Base-by-base conservation (phyloP, 2,888 invertebrate genomes). In the Stenchaetothrips biformis region DNA sequence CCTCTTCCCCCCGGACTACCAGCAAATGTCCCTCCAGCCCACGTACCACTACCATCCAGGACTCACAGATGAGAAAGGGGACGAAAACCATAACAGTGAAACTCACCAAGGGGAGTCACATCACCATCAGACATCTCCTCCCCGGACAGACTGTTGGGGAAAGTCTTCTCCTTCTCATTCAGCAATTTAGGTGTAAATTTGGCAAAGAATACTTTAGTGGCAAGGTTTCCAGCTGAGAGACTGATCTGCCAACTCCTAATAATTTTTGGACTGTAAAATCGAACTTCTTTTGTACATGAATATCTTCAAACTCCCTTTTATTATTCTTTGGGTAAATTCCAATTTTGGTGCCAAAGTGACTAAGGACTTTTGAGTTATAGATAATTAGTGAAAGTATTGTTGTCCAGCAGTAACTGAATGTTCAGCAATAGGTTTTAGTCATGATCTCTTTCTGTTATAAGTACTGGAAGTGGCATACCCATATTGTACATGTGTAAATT, bases 81-180 rank as follows among this genome's bases (percentile, higher is more conserved):
- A 74, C 11, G 67, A 74, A 74, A 74, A 74, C 67, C 67, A 74
- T 7, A 74, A 74, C 67, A 74, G 67, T 21, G 67, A 74, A 21
- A 74, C 67, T 21, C 67, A 74, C 67, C 67, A n/a, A 4, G 67
- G 21, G 59, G 59, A 59, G 59, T 11, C 67, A 11, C 67, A 74
- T 11, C 67, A 74, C 67, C 67, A n/a, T 7, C 67, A 74, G 11
- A 74, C 67, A 21, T 74, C 67, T 2, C 67, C 67, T 3, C 11
- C n/a, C 9, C 21, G 67, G 11, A 25, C 67, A 4, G 67, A 74
- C 25, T 74, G 67, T 11, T 74, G 67, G 67, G 67, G 21, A 3
- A 74, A 74, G 67, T 74, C 67, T 7, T 74, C 67, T 4, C 67
- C 67, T 11, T 25, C 67, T 1, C 67, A 74, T 11, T 74, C 67